Evolutionary conservation across 1,140 invertebrate genomes (phyloP).

Genomic region (Ephestia elutella): DNA sequence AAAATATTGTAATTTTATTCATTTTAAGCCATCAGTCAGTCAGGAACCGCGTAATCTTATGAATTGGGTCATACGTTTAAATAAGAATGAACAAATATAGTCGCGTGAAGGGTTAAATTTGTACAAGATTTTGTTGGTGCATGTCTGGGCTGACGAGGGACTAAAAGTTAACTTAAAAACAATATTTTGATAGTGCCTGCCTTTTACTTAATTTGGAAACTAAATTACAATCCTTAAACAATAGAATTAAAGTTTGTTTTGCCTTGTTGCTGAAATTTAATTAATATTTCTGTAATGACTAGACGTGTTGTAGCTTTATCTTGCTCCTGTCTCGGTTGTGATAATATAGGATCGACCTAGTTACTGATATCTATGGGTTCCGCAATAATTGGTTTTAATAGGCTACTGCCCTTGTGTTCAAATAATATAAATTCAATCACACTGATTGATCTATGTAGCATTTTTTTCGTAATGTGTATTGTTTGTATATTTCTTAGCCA

Average conservation of each 20-base stretch:
- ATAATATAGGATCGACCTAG: too few relatives aligned
- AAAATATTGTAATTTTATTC: too few relatives aligned
- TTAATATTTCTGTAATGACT: not conserved
- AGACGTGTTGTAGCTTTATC: not conserved
- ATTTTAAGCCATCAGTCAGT: too few relatives aligned
- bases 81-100: constrained; percentile 16
- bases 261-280: not conserved
- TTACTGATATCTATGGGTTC: too few relatives aligned
- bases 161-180: constrained; percentile 11
- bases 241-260: not conserved
- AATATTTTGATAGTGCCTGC: constrained; percentile 5
- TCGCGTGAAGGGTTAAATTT: constrained; percentile 39
- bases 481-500: too few relatives aligned
- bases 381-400: too few relatives aligned
- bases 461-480: too few relatives aligned
- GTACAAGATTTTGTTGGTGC: constrained; percentile 27
- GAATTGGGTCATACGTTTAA: constrained; percentile 6
- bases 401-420: too few relatives aligned
- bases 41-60: not conserved
- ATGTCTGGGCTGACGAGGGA: constrained; percentile 15
- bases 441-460: too few relatives aligned
- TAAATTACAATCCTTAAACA: not conserved
- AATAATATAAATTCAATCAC: too few relatives aligned
- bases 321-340: not conserved
- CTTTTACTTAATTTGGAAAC: not conserved